These are phyloP conservation scores for Eulimnadia texana DNA, from an alignment of 1,140 invertebrate genomes.

Conservation along the genomic window DNA sequence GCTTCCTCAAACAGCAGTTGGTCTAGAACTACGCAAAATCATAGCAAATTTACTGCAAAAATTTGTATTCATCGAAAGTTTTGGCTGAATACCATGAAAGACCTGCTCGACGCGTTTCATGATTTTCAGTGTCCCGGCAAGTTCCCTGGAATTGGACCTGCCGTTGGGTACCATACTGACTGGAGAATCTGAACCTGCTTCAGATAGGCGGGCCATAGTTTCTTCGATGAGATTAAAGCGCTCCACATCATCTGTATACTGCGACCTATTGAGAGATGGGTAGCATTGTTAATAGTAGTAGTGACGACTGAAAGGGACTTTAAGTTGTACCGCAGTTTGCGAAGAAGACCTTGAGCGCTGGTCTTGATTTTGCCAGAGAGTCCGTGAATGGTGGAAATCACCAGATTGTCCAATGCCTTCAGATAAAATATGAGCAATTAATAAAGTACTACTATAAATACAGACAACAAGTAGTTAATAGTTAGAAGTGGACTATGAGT, in stretches of 20 bases:
- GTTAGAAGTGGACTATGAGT: neutral
- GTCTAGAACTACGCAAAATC: slow-evolving; percentile 27
- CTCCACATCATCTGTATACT: slow-evolving; percentile 29
- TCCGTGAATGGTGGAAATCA: slow-evolving; percentile 41
- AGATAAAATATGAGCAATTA: slow-evolving; percentile 11
- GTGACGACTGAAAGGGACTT: neutral
- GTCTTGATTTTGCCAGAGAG: slow-evolving; percentile 39
- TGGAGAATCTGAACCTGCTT: slow-evolving; percentile 19
- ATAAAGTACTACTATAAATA: neutral
- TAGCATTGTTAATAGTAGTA: neutral
- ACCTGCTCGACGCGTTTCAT: slow-evolving; percentile 42
- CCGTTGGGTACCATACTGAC: slow-evolving; percentile 23
- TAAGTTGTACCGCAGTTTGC: slow-evolving; percentile 34
- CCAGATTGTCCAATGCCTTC: slow-evolving; percentile 37
- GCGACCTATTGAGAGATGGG: slow-evolving; percentile 23
- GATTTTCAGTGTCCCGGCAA: slow-evolving; percentile 41
- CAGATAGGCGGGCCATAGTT: slow-evolving; percentile 24
- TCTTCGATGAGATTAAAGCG: slow-evolving; percentile 31
- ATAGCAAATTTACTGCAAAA: neutral
- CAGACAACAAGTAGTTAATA: neutral
- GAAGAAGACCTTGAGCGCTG: slow-evolving; percentile 33
- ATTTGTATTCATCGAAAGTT: no score
- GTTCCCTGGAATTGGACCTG: slow-evolving; percentile 32
- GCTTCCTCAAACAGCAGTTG: slow-evolving; percentile 29
- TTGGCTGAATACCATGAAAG: slow-evolving; percentile 39